phyloP scores from a whole-genome alignment of 2,888 invertebrate genomes.

The Phyllotreta cruciferae region DNA sequence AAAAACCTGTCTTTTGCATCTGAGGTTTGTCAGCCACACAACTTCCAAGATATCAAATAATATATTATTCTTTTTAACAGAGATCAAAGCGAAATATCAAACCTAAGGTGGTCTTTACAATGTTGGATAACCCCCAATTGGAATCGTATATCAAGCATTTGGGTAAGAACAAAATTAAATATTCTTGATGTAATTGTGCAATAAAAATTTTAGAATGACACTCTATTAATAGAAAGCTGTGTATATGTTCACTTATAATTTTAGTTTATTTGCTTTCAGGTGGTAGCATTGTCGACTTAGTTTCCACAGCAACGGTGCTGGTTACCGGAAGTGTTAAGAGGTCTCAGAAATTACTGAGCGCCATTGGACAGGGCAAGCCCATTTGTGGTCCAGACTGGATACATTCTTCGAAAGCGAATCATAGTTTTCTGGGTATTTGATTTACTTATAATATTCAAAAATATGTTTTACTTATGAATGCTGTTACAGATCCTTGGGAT shows the following conservation, averaged over 20 bases:
- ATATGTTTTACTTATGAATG: constrained; percentile 28
- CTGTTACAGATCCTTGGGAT: constrained; percentile 65
- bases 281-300: constrained; percentile 62
- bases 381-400: constrained; percentile 62
- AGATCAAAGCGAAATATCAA: constrained; percentile 50
- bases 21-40: too few relatives aligned
- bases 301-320: constrained; percentile 63
- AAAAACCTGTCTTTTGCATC: too few relatives aligned
- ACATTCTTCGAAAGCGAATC: constrained; percentile 50
- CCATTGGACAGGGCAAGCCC: constrained; percentile 67
- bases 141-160: constrained; percentile 52
- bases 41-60: not conserved
- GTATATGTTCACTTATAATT: too few relatives aligned
- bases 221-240: too few relatives aligned
- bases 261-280: constrained; percentile 56
- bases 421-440: constrained; percentile 53
- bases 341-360: constrained; percentile 67
- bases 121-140: constrained; percentile 56
- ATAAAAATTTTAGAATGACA: constrained; percentile 11
- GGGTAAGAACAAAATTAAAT: constrained; percentile 44
- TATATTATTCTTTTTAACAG: constrained; percentile 37
- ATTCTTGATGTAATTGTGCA: not conserved
- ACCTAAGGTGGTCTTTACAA: constrained; percentile 58
- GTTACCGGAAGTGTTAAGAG: constrained; percentile 65
- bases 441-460: not conserved